A percentile compares a stretch with the other conserved stretches of the same genome.
Conservation (phyloP, 2,888 invertebrate genomes). For the Chrysina gloriosa region DNA sequence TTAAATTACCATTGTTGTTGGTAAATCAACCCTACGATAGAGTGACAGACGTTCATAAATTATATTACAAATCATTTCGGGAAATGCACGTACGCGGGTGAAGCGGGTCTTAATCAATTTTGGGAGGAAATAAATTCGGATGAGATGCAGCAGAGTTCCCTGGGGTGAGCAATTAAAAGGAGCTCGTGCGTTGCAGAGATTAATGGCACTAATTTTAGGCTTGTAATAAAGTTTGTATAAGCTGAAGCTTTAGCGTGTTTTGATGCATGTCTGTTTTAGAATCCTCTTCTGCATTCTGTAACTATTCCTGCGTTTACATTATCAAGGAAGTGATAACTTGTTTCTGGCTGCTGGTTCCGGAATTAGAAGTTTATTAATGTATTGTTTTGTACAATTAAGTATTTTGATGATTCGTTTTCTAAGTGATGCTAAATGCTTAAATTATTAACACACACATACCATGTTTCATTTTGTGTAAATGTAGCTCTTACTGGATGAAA, state of each 20-base stretch:
- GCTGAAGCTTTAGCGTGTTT: slow-evolving; percentile 4
- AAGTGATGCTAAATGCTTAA: too few relatives aligned
- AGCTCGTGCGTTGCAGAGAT: slow-evolving; percentile 10
- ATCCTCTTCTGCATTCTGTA: neutral
- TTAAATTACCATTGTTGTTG: slow-evolving; percentile 58
- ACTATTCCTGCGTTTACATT: neutral
- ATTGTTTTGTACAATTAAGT: too few relatives aligned
- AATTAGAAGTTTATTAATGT: too few relatives aligned
- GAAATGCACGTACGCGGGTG: slow-evolving; percentile 18
- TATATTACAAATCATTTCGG: slow-evolving; percentile 45
- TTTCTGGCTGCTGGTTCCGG: too few relatives aligned
- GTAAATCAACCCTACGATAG: slow-evolving; percentile 55
- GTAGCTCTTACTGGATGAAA: too few relatives aligned
- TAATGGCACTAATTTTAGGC: slow-evolving; percentile 37
- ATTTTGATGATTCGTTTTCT: too few relatives aligned
- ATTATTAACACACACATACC: too few relatives aligned
- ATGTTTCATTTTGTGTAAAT: too few relatives aligned
- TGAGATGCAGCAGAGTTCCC: slow-evolving; percentile 29
- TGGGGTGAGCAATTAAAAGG: slow-evolving; percentile 31
- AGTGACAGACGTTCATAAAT: slow-evolving; percentile 57
- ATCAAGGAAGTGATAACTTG: too few relatives aligned
- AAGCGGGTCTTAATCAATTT: slow-evolving; percentile 33
- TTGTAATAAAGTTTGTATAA: slow-evolving; percentile 24
- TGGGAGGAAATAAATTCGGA: slow-evolving; percentile 34
- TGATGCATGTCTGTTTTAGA: slow-evolving; percentile 18